Conservation (phyloP, 2,888 invertebrate species). For the Deilephila porcellus region DNA sequence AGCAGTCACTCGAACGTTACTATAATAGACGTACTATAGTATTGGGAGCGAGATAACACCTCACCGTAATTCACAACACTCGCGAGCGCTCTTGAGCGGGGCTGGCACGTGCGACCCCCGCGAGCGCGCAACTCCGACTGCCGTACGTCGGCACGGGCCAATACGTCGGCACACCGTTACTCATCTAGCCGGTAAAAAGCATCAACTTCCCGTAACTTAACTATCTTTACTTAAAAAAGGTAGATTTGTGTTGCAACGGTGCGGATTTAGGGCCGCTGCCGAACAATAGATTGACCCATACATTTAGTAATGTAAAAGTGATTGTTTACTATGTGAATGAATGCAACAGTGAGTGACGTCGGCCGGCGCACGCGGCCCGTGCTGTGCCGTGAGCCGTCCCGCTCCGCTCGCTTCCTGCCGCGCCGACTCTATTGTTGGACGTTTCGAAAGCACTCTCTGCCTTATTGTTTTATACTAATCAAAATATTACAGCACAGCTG, state of each 20-base stretch:
- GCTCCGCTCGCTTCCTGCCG: not conserved
- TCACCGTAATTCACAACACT: conserved; percentile 65
- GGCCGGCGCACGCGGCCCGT: conserved; percentile 50
- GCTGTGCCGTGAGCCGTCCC: conserved; percentile 43
- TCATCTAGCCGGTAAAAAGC: conserved; percentile 22
- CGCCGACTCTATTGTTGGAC: conserved; percentile 51
- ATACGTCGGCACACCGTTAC: conserved; percentile 27
- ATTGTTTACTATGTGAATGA: conserved; percentile 74
- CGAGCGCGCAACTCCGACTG: conserved; percentile 72
- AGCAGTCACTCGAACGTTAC: conserved; percentile 79
- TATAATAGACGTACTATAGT: conserved; percentile 79
- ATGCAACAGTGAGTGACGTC: conserved; percentile 48
- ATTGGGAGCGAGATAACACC: conserved; percentile 76
- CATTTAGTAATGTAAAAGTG: conserved; percentile 61
- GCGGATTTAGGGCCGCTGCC: conserved; percentile 28
- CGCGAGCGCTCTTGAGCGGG: conserved; percentile 63
- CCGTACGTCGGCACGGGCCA: conserved; percentile 34
- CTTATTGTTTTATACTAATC: conserved; percentile 70
- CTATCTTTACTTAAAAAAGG: conserved; percentile 33
- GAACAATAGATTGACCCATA: conserved; percentile 67
- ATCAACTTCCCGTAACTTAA: conserved; percentile 33
- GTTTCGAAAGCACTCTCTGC: conserved; percentile 69
- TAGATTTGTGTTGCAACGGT: conserved; percentile 27
- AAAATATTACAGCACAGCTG: conserved; percentile 59
- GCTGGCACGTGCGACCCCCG: conserved; percentile 64